Percentiles rank a stretch among this genome's conserved stretches.
These are phyloP conservation scores for Oreochromis mossambicus DNA, from an alignment of 2,797 vertebrate species.

Conservation along the genomic window DNA sequence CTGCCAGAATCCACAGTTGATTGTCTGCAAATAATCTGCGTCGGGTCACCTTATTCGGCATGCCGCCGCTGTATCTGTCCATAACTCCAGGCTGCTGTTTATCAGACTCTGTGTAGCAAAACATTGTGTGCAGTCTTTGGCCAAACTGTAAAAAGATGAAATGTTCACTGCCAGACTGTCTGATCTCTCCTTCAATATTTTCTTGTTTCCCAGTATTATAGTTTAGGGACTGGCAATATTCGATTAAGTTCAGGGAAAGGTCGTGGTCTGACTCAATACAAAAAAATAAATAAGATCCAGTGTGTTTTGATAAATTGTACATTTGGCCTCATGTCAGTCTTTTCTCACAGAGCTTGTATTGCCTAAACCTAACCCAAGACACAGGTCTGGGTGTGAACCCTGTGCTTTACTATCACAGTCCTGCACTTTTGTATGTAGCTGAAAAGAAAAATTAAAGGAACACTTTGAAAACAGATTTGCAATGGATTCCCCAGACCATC, in stretches of 20 bases:
- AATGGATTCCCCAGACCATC: background rate
- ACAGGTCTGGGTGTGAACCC: background rate
- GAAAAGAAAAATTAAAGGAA: background rate
- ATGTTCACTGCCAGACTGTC: background rate
- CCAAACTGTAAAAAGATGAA: background rate
- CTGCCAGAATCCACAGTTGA: conserved; percentile 35
- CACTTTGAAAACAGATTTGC: background rate
- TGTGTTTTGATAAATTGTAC: background rate
- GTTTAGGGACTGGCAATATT: background rate
- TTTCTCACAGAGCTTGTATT: background rate
- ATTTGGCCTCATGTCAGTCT: background rate
- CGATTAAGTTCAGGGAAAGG: background rate
- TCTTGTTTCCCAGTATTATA: background rate
- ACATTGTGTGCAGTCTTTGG: background rate
- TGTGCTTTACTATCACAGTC: background rate
- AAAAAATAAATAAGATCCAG: background rate
- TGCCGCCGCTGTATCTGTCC: background rate
- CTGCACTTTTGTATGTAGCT: background rate
- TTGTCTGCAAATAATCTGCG: conserved; percentile 46
- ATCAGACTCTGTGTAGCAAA: background rate
- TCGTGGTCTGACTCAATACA: background rate
- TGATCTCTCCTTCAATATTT: background rate
- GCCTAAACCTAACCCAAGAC: background rate
- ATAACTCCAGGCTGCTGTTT: background rate
- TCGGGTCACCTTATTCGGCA: conserved; percentile 24